Base-by-base conservation (phyloP, 2,797 vertebrate species). In the Psittacula echo region DNA sequence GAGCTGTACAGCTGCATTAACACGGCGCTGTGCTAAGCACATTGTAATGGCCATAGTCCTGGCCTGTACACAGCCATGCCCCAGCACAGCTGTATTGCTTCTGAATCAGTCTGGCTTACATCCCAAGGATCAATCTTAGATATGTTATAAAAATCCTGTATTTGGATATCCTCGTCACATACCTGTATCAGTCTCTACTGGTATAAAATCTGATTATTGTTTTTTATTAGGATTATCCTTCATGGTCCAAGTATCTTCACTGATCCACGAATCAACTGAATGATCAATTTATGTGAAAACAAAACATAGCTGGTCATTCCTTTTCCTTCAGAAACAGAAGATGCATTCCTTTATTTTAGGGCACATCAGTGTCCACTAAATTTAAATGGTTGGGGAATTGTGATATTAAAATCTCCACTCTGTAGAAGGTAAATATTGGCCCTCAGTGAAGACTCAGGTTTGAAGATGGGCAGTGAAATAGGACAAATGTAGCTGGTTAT, bases 1-100 rank as follows among this genome's bases (percentile, higher is more conserved):
- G 39, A 54, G 44, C 42, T 27, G 5, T 20, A 11, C 9, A 58
- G 42, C 42, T 22, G 11, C 7, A 2, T 20, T 10, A 8, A 7
- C 39, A 15, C 0, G 0, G 20, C 1, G 3, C 47, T 62, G 47
- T 34, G 61, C 56, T 44, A 76, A 61, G 8, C 54, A 26, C 32
- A 27, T 41, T 0, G 0, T 41, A 34, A 10, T n/a, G 51, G 47
- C 17, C 56, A 54, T 5, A 39, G 75, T 58, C 39, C 34, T 67
- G 53, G 39, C 32, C 60, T 44, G 10, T 4, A 39, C 1, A 1
- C 15, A 24, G 34, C 50, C 4, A 0, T 82, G 41, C 13, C 47
- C 44, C 24, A 64, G 58, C 48, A 60, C 44, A 74, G 56, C 58
- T 37, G 8, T 47, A 0, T 18, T 47, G 22, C 53, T 84, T 64